Conservation (phyloP, 2,113 vertebrate genomes). For the Leptobrachium ailaonicum region DNA sequence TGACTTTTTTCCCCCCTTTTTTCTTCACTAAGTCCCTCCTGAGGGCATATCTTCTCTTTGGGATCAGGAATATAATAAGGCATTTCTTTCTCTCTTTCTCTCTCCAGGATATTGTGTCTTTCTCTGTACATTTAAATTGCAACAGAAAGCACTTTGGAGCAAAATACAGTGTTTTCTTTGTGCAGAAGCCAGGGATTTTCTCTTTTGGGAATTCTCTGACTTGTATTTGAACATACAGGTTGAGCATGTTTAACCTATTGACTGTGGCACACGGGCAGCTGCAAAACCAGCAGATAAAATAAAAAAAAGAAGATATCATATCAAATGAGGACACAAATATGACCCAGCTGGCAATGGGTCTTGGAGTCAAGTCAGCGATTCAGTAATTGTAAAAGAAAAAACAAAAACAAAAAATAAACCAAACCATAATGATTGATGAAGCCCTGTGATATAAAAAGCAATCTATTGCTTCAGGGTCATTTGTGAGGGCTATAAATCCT, state of each 20-base stretch:
- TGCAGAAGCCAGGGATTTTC: conserved; percentile 75
- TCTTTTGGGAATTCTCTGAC: conserved; percentile 69
- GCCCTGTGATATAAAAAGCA: too few relatives aligned
- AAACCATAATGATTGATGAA: too few relatives aligned
- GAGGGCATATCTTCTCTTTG: conserved; percentile 68
- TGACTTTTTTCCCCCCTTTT: conserved; percentile 61
- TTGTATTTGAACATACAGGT: conserved; percentile 66
- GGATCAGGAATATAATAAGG: conserved; percentile 87
- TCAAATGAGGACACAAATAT: conserved; percentile 13
- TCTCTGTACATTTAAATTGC: conserved; percentile 81
- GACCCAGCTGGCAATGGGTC: conserved; percentile 9
- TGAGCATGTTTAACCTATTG: conserved; percentile 64
- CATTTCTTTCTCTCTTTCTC: conserved; percentile 68
- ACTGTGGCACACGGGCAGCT: conserved; percentile 51
- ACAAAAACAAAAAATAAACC: too few relatives aligned
- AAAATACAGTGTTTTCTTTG: conserved; percentile 80
- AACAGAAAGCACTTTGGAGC: conserved; percentile 75
- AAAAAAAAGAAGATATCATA: conserved; percentile 36
- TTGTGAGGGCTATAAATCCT: too few relatives aligned
- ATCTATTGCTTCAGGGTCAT: too few relatives aligned
- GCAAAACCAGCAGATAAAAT: conserved; percentile 50
- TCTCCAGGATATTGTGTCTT: conserved; percentile 88
- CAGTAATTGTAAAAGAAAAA: neutral
- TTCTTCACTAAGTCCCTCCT: conserved; percentile 59
- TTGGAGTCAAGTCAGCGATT: conserved; percentile 26